Evolutionary conservation across 2,113 vertebrate genomes (phyloP).

Genomic region (Sciurus niger): DNA sequence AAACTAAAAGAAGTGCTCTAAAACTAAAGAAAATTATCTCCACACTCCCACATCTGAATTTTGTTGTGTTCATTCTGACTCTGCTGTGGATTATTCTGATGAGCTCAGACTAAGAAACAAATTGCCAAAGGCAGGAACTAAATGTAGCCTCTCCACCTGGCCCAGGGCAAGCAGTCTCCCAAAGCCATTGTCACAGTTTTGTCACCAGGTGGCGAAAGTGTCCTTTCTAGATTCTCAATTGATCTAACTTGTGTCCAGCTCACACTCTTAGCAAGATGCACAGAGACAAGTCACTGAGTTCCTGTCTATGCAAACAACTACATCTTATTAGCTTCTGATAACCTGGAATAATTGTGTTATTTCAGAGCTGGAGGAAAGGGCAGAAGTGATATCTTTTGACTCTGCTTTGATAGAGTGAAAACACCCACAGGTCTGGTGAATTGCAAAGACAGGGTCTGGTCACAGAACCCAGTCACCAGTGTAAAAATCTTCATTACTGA

Average conservation of each 20-base stretch:
- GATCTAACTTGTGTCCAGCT: not conserved
- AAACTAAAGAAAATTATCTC: not conserved
- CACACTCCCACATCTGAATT: too few relatives aligned
- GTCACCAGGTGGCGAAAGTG: constrained; percentile 75
- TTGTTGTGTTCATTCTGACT: not conserved
- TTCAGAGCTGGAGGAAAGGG: not conserved
- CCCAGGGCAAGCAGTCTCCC: not conserved
- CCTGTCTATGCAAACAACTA: not conserved
- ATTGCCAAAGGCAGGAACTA: not conserved
- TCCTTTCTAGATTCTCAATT: not conserved
- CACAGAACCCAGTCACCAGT: rapidly evolving
- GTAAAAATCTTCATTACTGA: rapidly evolving
- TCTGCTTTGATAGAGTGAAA: not conserved
- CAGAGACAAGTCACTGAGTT: not conserved
- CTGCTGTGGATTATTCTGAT: rapidly evolving
- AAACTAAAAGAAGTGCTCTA: not conserved
- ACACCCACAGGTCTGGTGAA: not conserved
- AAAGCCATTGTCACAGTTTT: not conserved
- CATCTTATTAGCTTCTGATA: not conserved
- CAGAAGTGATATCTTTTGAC: not conserved
- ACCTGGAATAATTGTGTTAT: not conserved
- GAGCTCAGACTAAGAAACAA: not conserved
- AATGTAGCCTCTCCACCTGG: not conserved
- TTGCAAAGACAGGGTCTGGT: rapidly evolving
- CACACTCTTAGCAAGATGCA: rapidly evolving